Conservation (phyloP, 2,797 vertebrate genomes). For the Sebastes diaconus region DNA sequence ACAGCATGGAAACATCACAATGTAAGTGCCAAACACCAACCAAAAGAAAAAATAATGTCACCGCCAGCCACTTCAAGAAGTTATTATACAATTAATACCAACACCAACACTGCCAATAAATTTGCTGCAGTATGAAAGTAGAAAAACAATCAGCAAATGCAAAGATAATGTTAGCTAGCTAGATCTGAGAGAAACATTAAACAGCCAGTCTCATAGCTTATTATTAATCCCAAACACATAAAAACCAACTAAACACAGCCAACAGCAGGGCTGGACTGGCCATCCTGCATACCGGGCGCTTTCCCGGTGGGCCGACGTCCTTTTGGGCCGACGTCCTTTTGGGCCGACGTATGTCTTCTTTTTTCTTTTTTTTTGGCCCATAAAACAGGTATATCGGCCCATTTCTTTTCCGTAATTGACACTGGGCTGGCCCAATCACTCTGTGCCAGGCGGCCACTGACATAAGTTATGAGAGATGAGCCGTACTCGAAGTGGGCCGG, state of each 20-base stretch:
- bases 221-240: background rate
- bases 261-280: background rate
- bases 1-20: background rate
- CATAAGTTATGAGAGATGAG: too few species aligned
- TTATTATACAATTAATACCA: background rate
- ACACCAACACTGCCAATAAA: background rate
- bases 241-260: background rate
- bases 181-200: constrained; percentile 16
- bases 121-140: background rate
- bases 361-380: too few species aligned
- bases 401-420: too few species aligned
- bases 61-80: background rate
- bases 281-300: too few species aligned
- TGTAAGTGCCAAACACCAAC: background rate
- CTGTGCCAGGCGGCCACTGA: too few species aligned
- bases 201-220: background rate
- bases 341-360: too few species aligned
- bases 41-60: background rate
- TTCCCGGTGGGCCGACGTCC: too few species aligned
- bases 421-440: too few species aligned
- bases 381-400: too few species aligned
- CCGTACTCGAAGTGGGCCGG: too few species aligned
- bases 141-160: background rate
- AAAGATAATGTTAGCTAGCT: background rate
- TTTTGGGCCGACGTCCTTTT: too few species aligned